These are phyloP conservation scores for Epinephelus cyanopodus DNA, from an alignment of 2,113 vertebrate species.

Conservation along the genomic window DNA sequence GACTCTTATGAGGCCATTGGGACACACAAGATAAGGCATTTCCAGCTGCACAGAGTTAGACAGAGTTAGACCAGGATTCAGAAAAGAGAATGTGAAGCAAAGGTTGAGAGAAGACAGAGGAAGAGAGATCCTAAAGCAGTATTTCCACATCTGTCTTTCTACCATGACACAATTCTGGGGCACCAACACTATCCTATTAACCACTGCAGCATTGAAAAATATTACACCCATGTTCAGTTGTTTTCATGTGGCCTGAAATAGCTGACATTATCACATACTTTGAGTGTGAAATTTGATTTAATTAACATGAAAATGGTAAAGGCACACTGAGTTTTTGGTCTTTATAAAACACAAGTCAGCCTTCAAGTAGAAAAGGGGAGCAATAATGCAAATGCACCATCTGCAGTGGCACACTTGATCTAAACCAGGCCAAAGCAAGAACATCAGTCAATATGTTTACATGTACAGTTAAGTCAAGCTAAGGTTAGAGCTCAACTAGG, in stretches of 20 bases:
- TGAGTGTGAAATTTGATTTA: neutral
- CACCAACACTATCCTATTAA: neutral
- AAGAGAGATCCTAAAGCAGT: conserved; percentile 5
- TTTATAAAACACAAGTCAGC: too few relatives aligned
- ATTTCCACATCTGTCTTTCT: neutral
- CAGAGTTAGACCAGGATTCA: conserved; percentile 65
- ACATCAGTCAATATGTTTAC: too few relatives aligned
- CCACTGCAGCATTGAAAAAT: neutral
- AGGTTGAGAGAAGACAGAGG: conserved; percentile 38
- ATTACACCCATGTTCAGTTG: neutral
- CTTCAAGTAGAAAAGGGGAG: neutral
- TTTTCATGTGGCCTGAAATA: neutral
- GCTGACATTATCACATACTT: neutral
- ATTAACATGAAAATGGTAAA: neutral
- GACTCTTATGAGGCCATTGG: conserved; percentile 79
- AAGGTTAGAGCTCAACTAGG: too few relatives aligned
- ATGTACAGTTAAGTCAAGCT: too few relatives aligned
- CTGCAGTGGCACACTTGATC: neutral
- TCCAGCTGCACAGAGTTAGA: conserved; percentile 82
- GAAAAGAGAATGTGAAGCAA: conserved; percentile 35
- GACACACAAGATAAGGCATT: conserved; percentile 81
- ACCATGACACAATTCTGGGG: neutral
- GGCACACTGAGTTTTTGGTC: neutral
- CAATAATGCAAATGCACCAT: neutral
- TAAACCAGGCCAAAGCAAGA: neutral